Evolutionary conservation across 1,140 invertebrate genomes (phyloP), one percentile per base, ranked within the genome.

Genomic region (Bombus confusus): DNA sequence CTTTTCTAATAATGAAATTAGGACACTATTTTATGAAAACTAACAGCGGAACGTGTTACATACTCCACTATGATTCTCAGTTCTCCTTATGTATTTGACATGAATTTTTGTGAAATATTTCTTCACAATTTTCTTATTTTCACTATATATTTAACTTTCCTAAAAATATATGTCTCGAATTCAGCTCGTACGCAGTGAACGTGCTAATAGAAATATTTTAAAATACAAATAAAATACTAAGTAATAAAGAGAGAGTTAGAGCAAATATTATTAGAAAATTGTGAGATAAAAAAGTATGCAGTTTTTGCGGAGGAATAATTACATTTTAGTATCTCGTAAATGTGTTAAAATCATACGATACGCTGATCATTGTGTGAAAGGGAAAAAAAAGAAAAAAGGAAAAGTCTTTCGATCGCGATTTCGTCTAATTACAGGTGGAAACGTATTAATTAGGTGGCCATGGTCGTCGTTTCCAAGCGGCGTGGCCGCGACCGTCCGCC

Each of bases 361-460:
- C 6, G 15, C n/a, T 13, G 13, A 18, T 52, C 47, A 8, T 1
- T n/a, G 64, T n/a, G 64, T 12, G 4, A 6, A 18, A 68, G 34
- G 34, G 9, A 3, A 12, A 37, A 68, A 22, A 22, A 3, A 39
- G 37, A 28, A 15, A 39, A 39, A n/a, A 41, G 6, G 15, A 5
- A n/a, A 13, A 8, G 57, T 15, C 74, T 22, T 31, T 34, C 6
- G 64, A 66, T 31, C n/a, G 31, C 6, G 31, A 34, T 66, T 66
- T 66, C 31, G 64, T 10, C 25, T 28, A 8, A 57, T 81, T 75
- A 18, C 75, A 15, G 62, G 34, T n/a, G 37, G 18, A 66, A 37
- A 18, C 22, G 31, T 86, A 86, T 88, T 88, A 86, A 89, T 86
- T 86, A 83, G 37, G 59, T 34, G 18, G 8, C 12, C 15, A 47